Evolutionary conservation across 2,113 vertebrate species (phyloP), one percentile per base, ranked within the genome.

Genomic region (Phyllostomus hastatus): DNA sequence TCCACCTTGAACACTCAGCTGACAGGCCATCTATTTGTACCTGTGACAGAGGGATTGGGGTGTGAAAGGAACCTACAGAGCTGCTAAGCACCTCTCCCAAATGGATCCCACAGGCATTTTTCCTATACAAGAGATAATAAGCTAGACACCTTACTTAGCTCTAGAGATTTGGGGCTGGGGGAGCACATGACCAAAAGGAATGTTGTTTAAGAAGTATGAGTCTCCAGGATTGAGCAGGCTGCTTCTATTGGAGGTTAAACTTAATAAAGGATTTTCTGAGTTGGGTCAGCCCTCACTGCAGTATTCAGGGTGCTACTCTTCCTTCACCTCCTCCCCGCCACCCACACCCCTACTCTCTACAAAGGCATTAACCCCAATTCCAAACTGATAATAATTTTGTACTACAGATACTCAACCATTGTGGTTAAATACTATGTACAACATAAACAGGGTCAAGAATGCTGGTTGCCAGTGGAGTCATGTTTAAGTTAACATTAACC

Each of bases 401-500:
- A 14, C 85, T 41, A 61, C 48, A 80, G 69, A 96, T 84, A 91
- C 33, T 72, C 69, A 70, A 50, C 69, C 17, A 43, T 48, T 94
- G 57, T 91, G 93, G 85, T 82, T 94, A 94, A 85, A 93, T 64
- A 73, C 88, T 70, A 79, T 48, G 78, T 52, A 52, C 33, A 93
- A 95, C 54, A 94, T 91, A 97, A 96, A 94, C 86, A 96, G n/a
- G 78, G 73, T 93, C 94, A 95, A 97, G 93, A 95, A 86, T 52
- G 72, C 50, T 50, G 75, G 73, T 48, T 82, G 82, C n/a, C 67
- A 90, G 48, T 88, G 88, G 73, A 95, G 75, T 88, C 66, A 14
- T 93, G 84, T 97, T 98, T 94, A 97, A 97, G 69, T 97, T 85
- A 96, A 86, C 57, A 67, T 96, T 96, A 96, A 52, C 94, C 67